These are phyloP conservation scores for Unio delphinus DNA, from an alignment of 2,888 invertebrate species.

Conservation along the genomic window DNA sequence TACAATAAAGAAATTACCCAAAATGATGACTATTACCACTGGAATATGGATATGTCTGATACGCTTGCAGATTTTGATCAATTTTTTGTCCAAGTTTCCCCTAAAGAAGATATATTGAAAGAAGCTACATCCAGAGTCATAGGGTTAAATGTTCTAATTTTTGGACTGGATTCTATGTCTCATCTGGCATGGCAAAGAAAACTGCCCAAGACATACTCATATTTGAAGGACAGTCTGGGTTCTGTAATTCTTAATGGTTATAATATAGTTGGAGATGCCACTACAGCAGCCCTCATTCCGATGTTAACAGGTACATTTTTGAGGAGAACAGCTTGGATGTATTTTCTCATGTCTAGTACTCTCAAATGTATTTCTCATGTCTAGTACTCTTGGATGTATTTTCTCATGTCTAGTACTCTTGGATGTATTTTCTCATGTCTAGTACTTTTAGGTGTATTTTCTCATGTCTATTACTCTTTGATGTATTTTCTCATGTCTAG, in stretches of 20 bases:
- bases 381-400: too few species aligned
- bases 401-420: too few species aligned
- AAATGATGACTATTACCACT: constrained; percentile 8
- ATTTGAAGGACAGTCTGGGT: constrained; percentile 47
- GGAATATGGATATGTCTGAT: constrained; percentile 4
- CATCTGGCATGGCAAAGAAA: constrained; percentile 60
- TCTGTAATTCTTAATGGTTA: constrained; percentile 62
- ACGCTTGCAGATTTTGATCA: constrained; percentile 56
- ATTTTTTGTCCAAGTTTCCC: constrained; percentile 58
- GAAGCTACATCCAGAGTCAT: constrained; percentile 41
- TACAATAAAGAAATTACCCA: constrained; percentile 1
- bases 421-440: too few species aligned
- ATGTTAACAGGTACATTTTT: constrained; percentile 59
- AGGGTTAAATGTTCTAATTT: constrained; percentile 55
- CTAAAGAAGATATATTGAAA: constrained; percentile 52
- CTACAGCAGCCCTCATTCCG: constrained; percentile 62
- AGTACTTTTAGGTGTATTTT: too few species aligned
- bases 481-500: too few species aligned
- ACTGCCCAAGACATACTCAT: constrained; percentile 57
- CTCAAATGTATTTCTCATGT: too few species aligned
- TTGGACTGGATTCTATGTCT: constrained; percentile 66
- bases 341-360: too few species aligned
- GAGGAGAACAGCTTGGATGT: background rate
- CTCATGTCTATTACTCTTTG: too few species aligned
- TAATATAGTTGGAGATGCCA: constrained; percentile 67